Evolutionary conservation across 2,113 vertebrate species (phyloP).

Genomic region (Cynocephalus volans): DNA sequence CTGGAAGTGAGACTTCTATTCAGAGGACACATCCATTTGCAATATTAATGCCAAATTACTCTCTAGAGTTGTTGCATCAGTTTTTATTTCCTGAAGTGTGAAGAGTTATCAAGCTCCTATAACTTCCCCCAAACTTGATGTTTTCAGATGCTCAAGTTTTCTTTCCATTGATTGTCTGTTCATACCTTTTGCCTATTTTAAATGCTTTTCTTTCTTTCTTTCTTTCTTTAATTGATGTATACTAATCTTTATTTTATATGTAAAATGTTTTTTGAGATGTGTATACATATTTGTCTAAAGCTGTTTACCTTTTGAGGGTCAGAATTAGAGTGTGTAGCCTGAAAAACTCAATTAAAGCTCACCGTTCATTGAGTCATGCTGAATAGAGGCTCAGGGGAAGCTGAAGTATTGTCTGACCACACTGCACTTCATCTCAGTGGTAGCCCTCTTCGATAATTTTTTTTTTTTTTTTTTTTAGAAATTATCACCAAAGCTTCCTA

Average conservation of each 20-base stretch:
- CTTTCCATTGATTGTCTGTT: background rate
- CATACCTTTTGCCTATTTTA: background rate
- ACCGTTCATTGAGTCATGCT: background rate
- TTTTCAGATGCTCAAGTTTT: background rate
- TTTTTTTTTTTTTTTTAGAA: background rate
- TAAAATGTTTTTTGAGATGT: background rate
- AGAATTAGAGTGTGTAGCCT: background rate
- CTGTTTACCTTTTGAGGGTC: background rate
- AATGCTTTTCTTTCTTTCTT: slow-evolving; percentile 57
- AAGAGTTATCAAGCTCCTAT: background rate
- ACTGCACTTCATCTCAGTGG: background rate
- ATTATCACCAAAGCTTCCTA: background rate
- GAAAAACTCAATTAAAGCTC: background rate
- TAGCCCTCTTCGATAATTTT: background rate
- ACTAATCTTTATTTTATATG: background rate
- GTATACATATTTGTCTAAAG: background rate
- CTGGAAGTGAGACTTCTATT: background rate
- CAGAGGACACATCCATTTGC: background rate
- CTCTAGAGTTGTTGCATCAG: background rate
- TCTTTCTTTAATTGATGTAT: background rate
- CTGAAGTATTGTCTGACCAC: background rate
- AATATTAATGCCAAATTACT: slow-evolving; percentile 4
- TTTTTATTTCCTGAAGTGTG: background rate
- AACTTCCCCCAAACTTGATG: background rate
- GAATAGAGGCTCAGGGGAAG: background rate